Percentiles rank a stretch among this genome's conserved stretches.
phyloP scores from a whole-genome alignment of 2,797 vertebrate species.

The Astyanax mexicanus region DNA sequence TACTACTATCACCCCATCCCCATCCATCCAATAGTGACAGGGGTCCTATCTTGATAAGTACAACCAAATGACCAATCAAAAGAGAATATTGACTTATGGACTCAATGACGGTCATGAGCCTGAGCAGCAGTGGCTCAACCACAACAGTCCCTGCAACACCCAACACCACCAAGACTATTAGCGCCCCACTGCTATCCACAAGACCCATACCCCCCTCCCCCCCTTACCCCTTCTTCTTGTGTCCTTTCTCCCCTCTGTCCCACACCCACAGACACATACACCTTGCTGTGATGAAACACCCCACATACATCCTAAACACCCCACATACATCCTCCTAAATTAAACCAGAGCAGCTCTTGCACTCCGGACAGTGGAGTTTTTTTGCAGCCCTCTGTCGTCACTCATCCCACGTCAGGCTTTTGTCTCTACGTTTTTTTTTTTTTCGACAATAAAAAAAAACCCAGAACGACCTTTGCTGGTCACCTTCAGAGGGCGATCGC shows the following conservation, averaged over 20 bases:
- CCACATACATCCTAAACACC: too few relatives aligned
- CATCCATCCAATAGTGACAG: constrained; percentile 55
- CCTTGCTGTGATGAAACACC: constrained; percentile 56
- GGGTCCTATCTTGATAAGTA: constrained; percentile 54
- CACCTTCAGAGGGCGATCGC: constrained; percentile 77
- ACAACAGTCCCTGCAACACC: constrained; percentile 46
- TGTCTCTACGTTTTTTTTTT: constrained; percentile 54
- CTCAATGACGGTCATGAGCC: constrained; percentile 51
- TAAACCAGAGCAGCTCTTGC: constrained; percentile 25
- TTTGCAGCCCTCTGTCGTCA: constrained; percentile 35
- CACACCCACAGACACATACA: constrained; percentile 51
- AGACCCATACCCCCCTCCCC: too few relatives aligned
- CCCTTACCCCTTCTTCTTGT: constrained; percentile 35
- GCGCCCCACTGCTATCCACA: too few relatives aligned
- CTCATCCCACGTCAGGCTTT: constrained; percentile 29
- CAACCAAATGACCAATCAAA: constrained; percentile 60
- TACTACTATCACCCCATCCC: not conserved
- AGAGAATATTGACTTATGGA: constrained; percentile 53
- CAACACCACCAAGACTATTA: too few relatives aligned
- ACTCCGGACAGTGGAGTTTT: constrained; percentile 39
- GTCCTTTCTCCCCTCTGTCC: constrained; percentile 42
- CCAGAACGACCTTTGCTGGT: constrained; percentile 78
- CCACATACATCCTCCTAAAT: constrained; percentile 24
- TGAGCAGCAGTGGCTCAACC: constrained; percentile 45
- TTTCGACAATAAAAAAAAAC: constrained; percentile 63